Evolutionary conservation across 2,113 vertebrate genomes (phyloP).

Genomic region (Ctenodactylus gundi): DNA sequence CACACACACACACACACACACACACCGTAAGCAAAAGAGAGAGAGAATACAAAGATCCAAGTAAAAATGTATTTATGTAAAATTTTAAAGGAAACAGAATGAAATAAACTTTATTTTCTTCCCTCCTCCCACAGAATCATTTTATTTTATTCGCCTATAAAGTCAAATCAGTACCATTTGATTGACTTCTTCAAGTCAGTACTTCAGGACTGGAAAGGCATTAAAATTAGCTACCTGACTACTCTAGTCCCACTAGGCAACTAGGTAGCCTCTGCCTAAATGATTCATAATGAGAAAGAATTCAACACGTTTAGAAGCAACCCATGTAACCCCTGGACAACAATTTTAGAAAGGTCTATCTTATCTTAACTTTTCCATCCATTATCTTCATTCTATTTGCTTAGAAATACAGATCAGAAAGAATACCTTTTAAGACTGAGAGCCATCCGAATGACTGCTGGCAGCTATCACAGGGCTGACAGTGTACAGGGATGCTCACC

Average conservation of each 20-base stretch:
- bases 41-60: not conserved
- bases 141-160: not conserved
- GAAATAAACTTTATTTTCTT: not conserved
- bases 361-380: not conserved
- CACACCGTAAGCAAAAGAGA: too few relatives aligned
- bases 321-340: not conserved
- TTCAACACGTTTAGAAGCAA: not conserved
- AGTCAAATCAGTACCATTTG: not conserved
- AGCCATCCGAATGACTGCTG: not conserved
- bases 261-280: not conserved
- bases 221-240: not conserved
- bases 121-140: not conserved
- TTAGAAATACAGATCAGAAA: not conserved
- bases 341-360: not conserved
- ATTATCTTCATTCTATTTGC: not conserved
- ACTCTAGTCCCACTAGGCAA: not conserved
- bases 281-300: not conserved
- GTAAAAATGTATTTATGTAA: not conserved
- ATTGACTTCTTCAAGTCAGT: not conserved
- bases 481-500: not conserved
- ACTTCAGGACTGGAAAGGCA: not conserved
- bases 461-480: not conserved
- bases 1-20: too few relatives aligned
- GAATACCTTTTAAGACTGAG: not conserved
- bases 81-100: conserved; percentile 21